Percentiles rank a stretch among this genome's conserved stretches.
phyloP scores from a whole-genome alignment of 53 echinoderm and acorn worm genomes.

The Glandiceps talaboti region DNA sequence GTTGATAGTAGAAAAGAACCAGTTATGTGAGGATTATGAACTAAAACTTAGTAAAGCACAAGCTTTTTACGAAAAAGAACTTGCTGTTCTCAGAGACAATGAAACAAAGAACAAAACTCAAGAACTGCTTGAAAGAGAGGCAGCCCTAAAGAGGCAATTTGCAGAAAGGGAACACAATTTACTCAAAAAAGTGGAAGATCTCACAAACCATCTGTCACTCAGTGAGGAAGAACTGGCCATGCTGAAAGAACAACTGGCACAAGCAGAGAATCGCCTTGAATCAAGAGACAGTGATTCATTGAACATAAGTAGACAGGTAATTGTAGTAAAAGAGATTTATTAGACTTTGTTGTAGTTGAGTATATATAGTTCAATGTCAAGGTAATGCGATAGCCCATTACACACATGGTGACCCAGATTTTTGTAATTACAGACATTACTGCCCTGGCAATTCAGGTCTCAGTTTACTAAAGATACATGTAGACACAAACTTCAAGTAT shows the following conservation, averaged over 20 bases:
- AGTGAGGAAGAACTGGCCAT: conserved; percentile 67
- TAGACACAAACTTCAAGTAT: too few species aligned
- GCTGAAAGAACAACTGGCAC: conserved; percentile 40
- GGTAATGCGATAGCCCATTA: too few species aligned
- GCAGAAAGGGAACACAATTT: conserved; percentile 62
- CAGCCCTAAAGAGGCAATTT: conserved; percentile 38
- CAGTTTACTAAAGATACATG: too few species aligned
- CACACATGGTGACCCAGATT: too few species aligned
- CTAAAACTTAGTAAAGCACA: conserved; percentile 73
- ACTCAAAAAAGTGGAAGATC: conserved; percentile 48
- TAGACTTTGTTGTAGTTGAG: too few species aligned
- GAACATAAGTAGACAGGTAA: conserved; percentile 45
- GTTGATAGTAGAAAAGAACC: conserved; percentile 46
- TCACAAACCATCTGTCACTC: conserved; percentile 56
- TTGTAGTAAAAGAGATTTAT: too few species aligned
- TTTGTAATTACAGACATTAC: too few species aligned
- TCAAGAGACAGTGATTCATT: conserved; percentile 34
- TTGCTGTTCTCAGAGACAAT: conserved; percentile 50
- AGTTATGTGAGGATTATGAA: conserved; percentile 71
- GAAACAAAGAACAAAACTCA: conserved; percentile 39
- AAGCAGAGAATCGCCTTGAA: conserved; percentile 46
- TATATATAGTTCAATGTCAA: too few species aligned
- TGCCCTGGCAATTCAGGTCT: too few species aligned
- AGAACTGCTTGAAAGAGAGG: conserved; percentile 71
- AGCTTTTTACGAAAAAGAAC: conserved; percentile 84